Evolutionary conservation across 1,140 invertebrate genomes (phyloP).

Genomic region (Pseudomyrmex cubaensis): DNA sequence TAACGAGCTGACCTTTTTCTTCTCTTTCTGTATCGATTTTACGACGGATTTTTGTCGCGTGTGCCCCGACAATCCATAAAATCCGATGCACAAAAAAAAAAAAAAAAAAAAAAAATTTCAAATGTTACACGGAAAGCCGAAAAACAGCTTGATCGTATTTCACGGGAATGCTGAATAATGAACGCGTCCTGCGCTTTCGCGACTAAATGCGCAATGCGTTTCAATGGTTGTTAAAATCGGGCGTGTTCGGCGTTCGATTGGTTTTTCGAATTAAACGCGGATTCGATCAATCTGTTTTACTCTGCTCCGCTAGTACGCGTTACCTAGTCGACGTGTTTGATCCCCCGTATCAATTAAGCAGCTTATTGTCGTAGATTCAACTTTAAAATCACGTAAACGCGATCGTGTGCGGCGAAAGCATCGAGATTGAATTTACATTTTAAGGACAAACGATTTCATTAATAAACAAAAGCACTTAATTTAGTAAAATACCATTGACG

Average conservation of each 20-base stretch:
- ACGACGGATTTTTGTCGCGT: slow-evolving; percentile 45
- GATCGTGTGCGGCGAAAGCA: not conserved
- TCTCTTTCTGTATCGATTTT: slow-evolving; percentile 32
- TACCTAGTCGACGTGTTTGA: slow-evolving; percentile 2
- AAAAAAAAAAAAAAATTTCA: slow-evolving; percentile 3
- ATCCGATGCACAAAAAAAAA: slow-evolving; percentile 31
- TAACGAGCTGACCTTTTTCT: slow-evolving; percentile 35
- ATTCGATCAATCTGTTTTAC: slow-evolving; percentile 36
- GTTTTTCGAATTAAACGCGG: slow-evolving; percentile 17
- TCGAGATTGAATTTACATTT: not conserved
- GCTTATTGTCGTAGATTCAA: slow-evolving; percentile 10
- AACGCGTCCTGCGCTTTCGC: slow-evolving; percentile 1
- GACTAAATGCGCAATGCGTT: slow-evolving; percentile 40
- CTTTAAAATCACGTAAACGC: not conserved
- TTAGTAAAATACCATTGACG: too few relatives aligned
- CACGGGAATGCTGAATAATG: slow-evolving; percentile 33
- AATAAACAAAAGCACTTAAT: not conserved
- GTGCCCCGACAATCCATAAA: slow-evolving; percentile 1
- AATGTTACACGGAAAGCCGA: slow-evolving; percentile 7
- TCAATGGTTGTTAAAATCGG: slow-evolving; percentile 35
- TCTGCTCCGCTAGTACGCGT: not conserved
- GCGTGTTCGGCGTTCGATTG: slow-evolving; percentile 17
- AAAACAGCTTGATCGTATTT: slow-evolving; percentile 40
- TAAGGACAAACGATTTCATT: not conserved
- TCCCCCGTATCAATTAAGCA: slow-evolving; percentile 2